These are phyloP conservation scores for Podarcis lilfordi DNA, from an alignment of 2,797 vertebrate species.

Conservation along the genomic window DNA sequence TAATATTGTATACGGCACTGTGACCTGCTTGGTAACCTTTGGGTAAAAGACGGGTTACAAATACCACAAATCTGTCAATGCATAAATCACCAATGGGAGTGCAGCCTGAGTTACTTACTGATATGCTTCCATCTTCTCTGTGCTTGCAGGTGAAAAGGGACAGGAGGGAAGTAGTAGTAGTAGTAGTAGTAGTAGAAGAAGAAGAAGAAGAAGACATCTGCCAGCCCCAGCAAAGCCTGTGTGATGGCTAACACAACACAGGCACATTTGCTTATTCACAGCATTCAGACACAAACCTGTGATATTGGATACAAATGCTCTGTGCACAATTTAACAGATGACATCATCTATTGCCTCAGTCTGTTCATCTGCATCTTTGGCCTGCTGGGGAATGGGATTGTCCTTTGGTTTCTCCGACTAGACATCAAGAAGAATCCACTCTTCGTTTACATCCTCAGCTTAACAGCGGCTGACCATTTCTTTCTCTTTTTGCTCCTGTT, in stretches of 20 bases:
- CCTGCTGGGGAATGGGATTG: constrained; percentile 30
- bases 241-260: background rate
- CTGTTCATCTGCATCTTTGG: constrained; percentile 22
- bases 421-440: constrained; percentile 17
- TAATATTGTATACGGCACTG: too few relatives aligned
- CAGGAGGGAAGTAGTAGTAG: too few relatives aligned
- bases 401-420: constrained; percentile 40
- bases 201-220: background rate
- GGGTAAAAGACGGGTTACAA: too few relatives aligned
- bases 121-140: background rate
- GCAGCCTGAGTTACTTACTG: background rate
- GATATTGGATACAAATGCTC: fast-evolving
- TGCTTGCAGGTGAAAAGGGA: background rate
- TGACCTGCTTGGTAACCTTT: too few relatives aligned
- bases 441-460: constrained; percentile 45
- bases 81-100: background rate
- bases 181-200: fast-evolving
- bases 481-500: constrained; percentile 33
- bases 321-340: fast-evolving
- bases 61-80: too few relatives aligned
- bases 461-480: constrained; percentile 45
- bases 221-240: too few relatives aligned
- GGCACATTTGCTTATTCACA: background rate
- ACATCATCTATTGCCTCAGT: fast-evolving
- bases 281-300: background rate